A percentile compares a stretch with the other conserved stretches of the same genome.
phyloP scores from a whole-genome alignment of 2,888 invertebrate species.

The Seira ritae region DNA sequence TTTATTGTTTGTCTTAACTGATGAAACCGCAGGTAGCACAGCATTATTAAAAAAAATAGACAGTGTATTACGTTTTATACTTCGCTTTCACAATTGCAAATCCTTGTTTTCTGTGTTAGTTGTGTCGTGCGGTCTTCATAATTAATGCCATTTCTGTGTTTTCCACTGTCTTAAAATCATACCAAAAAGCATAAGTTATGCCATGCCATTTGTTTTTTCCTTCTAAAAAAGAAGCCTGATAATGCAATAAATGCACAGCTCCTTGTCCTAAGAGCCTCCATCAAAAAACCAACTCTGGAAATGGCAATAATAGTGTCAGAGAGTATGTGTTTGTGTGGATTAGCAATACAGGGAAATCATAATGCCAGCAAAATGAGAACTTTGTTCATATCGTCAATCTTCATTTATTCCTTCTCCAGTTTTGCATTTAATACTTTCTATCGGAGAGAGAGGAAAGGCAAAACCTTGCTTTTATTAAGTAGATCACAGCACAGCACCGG shows the following conservation, averaged over 20 bases:
- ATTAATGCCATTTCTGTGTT: constrained; percentile 54
- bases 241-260: not conserved
- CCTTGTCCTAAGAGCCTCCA: not conserved
- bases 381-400: constrained; percentile 39
- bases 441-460: not conserved
- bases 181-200: not conserved
- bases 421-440: not conserved
- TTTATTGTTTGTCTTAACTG: constrained; percentile 64
- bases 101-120: constrained; percentile 30
- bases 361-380: not conserved
- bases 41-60: constrained; percentile 18
- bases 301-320: not conserved
- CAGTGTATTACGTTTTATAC: constrained; percentile 35
- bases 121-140: constrained; percentile 54
- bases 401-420: constrained; percentile 18
- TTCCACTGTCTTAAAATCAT: constrained; percentile 29
- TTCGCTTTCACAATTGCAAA: constrained; percentile 6
- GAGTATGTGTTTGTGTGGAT: not conserved
- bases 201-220: not conserved
- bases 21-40: constrained; percentile 55
- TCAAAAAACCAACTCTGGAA: not conserved
- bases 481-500: not conserved
- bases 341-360: not conserved
- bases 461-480: not conserved
- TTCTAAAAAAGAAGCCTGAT: not conserved